These are phyloP conservation scores for Polypterus senegalus DNA, from an alignment of 2,113 vertebrate genomes.

Conservation along the genomic window DNA sequence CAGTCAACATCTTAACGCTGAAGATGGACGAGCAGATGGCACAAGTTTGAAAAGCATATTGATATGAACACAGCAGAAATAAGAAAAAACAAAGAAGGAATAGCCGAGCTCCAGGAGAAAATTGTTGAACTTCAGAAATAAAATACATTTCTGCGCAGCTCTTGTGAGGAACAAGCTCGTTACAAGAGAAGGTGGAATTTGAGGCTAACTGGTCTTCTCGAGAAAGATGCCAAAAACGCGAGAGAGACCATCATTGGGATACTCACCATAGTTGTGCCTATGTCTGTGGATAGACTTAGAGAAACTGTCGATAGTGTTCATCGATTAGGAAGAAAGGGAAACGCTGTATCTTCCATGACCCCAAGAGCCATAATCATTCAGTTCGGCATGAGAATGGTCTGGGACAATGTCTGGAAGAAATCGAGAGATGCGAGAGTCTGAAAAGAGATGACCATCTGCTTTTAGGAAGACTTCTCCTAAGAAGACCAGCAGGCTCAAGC, in stretches of 20 bases:
- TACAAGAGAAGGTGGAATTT: slow-evolving; percentile 14
- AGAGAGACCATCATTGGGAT: slow-evolving; percentile 11
- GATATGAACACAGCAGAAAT: too few species aligned
- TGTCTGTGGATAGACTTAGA: slow-evolving; percentile 14
- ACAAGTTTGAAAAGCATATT: too few species aligned
- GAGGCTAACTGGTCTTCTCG: slow-evolving; percentile 12
- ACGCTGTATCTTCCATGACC: slow-evolving; percentile 5
- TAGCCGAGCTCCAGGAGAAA: too few species aligned
- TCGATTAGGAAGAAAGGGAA: too few species aligned
- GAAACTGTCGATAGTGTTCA: too few species aligned
- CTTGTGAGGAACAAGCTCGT: too few species aligned
- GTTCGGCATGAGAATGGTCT: slow-evolving; percentile 14
- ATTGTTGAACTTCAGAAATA: too few species aligned
- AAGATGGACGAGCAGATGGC: too few species aligned
- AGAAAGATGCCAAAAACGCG: slow-evolving; percentile 15
- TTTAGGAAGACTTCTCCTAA: slow-evolving; percentile 17
- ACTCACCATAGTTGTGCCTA: slow-evolving; percentile 15
- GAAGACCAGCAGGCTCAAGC: not conserved
- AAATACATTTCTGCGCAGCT: too few species aligned
- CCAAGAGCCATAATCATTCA: slow-evolving; percentile 11
- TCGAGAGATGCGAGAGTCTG: slow-evolving; percentile 15
- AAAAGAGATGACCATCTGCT: slow-evolving; percentile 12
- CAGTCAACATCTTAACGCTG: too few species aligned
- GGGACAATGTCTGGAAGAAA: slow-evolving; percentile 10
- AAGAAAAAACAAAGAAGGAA: too few species aligned